These are phyloP conservation scores for Cacatua alba DNA, from an alignment of 2,113 vertebrate species.

Conservation along the genomic window DNA sequence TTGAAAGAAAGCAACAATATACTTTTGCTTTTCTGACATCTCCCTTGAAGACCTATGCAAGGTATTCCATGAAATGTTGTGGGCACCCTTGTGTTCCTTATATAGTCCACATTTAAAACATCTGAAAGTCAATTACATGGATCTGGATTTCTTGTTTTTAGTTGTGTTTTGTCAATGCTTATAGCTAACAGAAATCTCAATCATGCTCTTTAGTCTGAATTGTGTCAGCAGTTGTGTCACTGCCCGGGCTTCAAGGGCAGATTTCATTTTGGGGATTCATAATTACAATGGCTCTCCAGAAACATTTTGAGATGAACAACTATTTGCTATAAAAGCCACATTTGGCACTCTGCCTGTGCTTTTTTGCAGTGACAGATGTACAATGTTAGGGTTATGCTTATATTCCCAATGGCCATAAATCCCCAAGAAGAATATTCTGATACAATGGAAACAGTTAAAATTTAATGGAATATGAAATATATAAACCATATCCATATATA, in stretches of 20 bases:
- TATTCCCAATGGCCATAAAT: slow-evolving; percentile 25
- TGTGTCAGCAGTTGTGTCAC: neutral
- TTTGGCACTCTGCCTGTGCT: neutral
- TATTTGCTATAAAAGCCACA: neutral
- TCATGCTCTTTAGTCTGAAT: neutral
- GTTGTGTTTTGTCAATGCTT: slow-evolving; percentile 27
- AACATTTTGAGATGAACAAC: neutral
- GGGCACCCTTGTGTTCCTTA: neutral
- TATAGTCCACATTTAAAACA: neutral
- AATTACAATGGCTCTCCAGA: neutral
- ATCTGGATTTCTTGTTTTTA: slow-evolving; percentile 60
- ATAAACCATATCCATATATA: neutral
- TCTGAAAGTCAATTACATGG: slow-evolving; percentile 42
- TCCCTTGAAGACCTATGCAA: neutral
- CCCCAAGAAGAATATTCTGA: slow-evolving; percentile 22
- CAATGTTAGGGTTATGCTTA: slow-evolving; percentile 15
- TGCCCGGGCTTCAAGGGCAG: neutral
- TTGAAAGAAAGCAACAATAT: neutral
- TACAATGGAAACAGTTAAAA: slow-evolving; percentile 15
- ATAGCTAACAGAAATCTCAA: slow-evolving; percentile 36
- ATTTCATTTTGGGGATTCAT: neutral
- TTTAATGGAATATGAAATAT: neutral
- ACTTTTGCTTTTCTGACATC: neutral
- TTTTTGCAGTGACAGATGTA: slow-evolving; percentile 31
- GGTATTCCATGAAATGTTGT: neutral